Evolutionary conservation across 2,888 invertebrate species (phyloP).

Genomic region (Mythimna impura): DNA sequence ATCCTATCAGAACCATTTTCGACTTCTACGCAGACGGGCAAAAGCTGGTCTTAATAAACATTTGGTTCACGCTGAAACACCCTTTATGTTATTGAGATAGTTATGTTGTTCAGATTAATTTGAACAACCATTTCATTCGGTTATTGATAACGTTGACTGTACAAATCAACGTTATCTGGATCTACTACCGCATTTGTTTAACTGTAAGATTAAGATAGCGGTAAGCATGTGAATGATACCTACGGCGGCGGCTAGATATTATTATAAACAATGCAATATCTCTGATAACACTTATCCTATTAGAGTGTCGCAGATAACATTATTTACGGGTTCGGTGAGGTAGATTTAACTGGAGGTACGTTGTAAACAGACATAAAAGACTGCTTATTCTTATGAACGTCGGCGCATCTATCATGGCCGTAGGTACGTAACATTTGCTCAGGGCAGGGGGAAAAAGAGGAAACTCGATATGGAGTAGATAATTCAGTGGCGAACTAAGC

Average conservation of each 20-base stretch:
- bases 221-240: conserved; percentile 2
- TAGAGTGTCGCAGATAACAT: conserved; percentile 14
- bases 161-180: conserved; percentile 16
- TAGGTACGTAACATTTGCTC: no score
- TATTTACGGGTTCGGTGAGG: not conserved
- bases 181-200: not conserved
- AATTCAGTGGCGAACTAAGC: no score
- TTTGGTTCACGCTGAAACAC: no score
- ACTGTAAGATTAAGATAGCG: not conserved
- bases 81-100: no score
- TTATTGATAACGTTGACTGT: not conserved
- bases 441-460: no score
- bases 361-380: no score
- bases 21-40: no score
- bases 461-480: no score
- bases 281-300: conserved; percentile 20
- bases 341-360: not conserved
- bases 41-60: no score
- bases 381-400: no score
- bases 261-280: conserved; percentile 16
- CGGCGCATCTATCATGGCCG: no score
- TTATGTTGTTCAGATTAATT: not conserved
- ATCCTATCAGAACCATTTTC: no score
- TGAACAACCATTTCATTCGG: not conserved
- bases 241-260: not conserved